Percentiles rank a stretch among this genome's conserved stretches.
phyloP scores from a whole-genome alignment of 2,888 invertebrate species.

The Erebia palarica region DNA sequence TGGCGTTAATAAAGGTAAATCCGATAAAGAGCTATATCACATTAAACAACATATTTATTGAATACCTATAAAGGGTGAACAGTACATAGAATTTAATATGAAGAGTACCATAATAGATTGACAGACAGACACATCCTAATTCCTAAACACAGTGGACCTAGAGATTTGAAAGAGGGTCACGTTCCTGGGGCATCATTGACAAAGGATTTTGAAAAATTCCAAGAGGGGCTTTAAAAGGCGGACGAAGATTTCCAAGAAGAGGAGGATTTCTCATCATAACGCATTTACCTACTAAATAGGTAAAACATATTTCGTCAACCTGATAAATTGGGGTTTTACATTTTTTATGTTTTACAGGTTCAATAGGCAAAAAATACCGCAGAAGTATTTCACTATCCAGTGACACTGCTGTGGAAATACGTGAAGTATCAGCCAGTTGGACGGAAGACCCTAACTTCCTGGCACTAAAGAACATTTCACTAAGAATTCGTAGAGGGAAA shows the following conservation, averaged over 20 bases:
- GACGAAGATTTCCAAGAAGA: no score
- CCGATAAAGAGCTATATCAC: background rate
- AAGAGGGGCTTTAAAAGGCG: no score
- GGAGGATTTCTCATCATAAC: no score
- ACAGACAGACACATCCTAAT: no score
- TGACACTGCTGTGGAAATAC: constrained; percentile 62
- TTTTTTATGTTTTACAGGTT: constrained; percentile 30
- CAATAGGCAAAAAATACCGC: constrained; percentile 46
- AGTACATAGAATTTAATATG: no score
- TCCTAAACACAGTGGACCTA: no score
- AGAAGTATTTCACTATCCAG: constrained; percentile 60
- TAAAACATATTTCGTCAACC: background rate
- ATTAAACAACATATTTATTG: background rate
- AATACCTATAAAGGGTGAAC: no score
- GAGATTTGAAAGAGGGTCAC: no score
- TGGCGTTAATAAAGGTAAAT: constrained; percentile 33
- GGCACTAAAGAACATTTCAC: constrained; percentile 78
- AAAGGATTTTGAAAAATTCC: no score
- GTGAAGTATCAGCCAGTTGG: constrained; percentile 78
- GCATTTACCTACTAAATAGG: no score
- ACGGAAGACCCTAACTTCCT: constrained; percentile 74
- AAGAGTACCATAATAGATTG: no score
- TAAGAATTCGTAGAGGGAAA: constrained; percentile 81
- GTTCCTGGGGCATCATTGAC: no score
- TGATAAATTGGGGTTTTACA: background rate